phyloP scores from a whole-genome alignment of 2,113 vertebrate species.

The Bagarius yarrelli region DNA sequence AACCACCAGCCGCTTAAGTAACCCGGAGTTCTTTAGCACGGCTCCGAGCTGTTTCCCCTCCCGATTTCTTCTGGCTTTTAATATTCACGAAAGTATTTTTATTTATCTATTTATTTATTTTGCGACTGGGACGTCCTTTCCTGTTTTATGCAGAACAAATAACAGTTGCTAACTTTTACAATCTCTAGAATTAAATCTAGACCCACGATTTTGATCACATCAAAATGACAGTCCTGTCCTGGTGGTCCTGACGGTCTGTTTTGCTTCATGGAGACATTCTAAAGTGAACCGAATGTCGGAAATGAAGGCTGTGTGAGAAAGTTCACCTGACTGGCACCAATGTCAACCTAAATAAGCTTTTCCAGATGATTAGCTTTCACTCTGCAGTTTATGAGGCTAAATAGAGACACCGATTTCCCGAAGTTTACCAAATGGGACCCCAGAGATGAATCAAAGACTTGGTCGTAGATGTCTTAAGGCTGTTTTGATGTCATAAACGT shows the following conservation, averaged over 20 bases:
- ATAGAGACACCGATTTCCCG: neutral
- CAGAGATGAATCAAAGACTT: neutral
- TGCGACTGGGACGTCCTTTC: neutral
- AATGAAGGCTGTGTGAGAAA: neutral
- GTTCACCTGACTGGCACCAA: neutral
- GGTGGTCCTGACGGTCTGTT: neutral
- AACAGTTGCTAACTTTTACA: neutral
- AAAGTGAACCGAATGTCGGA: neutral
- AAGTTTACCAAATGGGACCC: neutral
- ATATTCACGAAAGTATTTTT: constrained; percentile 17
- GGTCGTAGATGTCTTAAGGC: neutral
- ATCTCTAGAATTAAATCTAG: neutral
- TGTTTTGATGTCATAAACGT: neutral
- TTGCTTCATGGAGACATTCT: neutral
- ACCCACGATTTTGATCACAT: no score
- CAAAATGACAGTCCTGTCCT: neutral
- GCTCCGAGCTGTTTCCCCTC: neutral
- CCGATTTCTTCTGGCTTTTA: constrained; percentile 1
- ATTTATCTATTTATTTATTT: constrained; percentile 32
- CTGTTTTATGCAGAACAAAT: neutral
- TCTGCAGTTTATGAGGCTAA: neutral
- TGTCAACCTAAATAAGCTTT: neutral
- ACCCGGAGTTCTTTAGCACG: constrained; percentile 25
- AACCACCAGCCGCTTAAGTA: neutral
- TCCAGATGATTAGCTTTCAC: constrained; percentile 14